Evolutionary conservation across 2,888 invertebrate species (phyloP).

Genomic region (Morpho deidamia): DNA sequence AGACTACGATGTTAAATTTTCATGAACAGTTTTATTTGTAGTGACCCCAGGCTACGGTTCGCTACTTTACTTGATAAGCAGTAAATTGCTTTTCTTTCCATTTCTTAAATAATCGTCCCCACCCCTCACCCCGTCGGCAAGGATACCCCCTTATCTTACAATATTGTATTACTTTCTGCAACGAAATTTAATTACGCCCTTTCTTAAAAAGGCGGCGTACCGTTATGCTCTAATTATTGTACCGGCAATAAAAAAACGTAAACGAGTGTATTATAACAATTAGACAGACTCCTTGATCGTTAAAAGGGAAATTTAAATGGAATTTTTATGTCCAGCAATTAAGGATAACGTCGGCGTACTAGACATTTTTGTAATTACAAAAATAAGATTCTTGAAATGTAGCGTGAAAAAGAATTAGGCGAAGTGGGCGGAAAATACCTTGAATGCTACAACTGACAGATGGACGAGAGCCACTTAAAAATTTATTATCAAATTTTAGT

Average conservation of each 20-base stretch:
- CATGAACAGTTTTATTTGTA: constrained; percentile 44
- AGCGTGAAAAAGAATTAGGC: constrained; percentile 77
- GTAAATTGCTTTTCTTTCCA: constrained; percentile 74
- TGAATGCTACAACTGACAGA: constrained; percentile 54
- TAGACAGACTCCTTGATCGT: constrained; percentile 76
- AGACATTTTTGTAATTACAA: constrained; percentile 79
- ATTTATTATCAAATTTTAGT: not conserved
- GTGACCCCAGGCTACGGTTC: constrained; percentile 48
- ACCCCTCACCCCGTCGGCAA: constrained; percentile 28
- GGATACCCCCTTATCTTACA: constrained; percentile 45
- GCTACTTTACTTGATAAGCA: constrained; percentile 64
- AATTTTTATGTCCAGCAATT: constrained; percentile 79
- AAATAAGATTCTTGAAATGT: constrained; percentile 79
- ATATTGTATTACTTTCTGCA: constrained; percentile 60
- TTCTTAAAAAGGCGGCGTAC: constrained; percentile 63
- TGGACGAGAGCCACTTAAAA: constrained; percentile 37
- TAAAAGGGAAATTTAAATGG: constrained; percentile 80
- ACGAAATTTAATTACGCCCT: constrained; percentile 71
- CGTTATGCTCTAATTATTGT: constrained; percentile 78
- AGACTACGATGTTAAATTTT: constrained; percentile 17
- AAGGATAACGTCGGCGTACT: constrained; percentile 77
- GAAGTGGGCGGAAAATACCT: constrained; percentile 64
- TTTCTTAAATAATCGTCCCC: constrained; percentile 64
- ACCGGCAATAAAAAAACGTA: constrained; percentile 77
- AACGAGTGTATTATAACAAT: constrained; percentile 79